These are phyloP conservation scores for Ochropleura leucogaster DNA, from an alignment of 2,888 invertebrate genomes.

Conservation along the genomic window DNA sequence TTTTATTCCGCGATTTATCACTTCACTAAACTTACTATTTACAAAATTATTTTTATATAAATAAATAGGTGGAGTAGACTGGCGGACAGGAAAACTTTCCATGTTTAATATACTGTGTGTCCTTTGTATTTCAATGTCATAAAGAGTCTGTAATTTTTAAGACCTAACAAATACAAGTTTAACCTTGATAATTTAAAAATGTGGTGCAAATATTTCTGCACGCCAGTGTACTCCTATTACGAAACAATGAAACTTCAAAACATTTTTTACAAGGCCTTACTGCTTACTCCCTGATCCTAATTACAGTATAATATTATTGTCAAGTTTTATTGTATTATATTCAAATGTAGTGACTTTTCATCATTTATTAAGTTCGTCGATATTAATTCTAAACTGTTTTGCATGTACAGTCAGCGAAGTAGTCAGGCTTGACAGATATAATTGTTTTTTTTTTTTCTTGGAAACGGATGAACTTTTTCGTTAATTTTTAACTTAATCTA, in stretches of 20 bases:
- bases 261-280: slow-evolving; percentile 50
- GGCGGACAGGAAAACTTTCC: slow-evolving; percentile 35
- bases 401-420: neutral
- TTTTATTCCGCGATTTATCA: slow-evolving; percentile 77
- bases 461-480: too few relatives aligned
- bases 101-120: neutral
- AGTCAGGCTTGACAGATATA: too few relatives aligned
- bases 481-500: too few relatives aligned
- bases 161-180: neutral
- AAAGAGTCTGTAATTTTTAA: neutral
- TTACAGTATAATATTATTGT: slow-evolving; percentile 58
- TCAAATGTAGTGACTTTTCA: slow-evolving; percentile 68
- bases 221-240: slow-evolving; percentile 56
- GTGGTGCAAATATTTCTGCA: slow-evolving; percentile 19
- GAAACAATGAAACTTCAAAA: slow-evolving; percentile 70
- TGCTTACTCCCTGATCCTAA: slow-evolving; percentile 25
- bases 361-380: slow-evolving; percentile 51
- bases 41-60: slow-evolving; percentile 75
- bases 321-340: slow-evolving; percentile 43
- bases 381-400: slow-evolving; percentile 52
- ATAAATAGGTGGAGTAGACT: slow-evolving; percentile 72
- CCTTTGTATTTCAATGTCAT: neutral
- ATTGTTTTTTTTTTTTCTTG: too few relatives aligned
- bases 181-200: neutral
- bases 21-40: slow-evolving; percentile 80